Evolutionary conservation across 2,797 vertebrate species (phyloP), one percentile per base, ranked within the genome.

Genomic region (Furcifer pardalis): DNA sequence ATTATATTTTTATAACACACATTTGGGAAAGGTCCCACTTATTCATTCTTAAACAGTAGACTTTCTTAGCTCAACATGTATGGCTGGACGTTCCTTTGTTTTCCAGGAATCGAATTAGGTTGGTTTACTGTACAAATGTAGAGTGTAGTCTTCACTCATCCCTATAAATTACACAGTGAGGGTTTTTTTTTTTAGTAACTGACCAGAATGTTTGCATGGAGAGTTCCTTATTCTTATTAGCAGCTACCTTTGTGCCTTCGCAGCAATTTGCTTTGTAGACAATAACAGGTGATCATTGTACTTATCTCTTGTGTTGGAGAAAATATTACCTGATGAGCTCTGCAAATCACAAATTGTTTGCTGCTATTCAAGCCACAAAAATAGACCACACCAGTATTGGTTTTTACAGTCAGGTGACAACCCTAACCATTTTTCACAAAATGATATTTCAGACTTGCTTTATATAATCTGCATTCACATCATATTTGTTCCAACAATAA

Each of bases 391-490:
- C 10, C 37, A 65, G 19, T 1, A 17, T 66, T 79, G 19, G 66
- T 35, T 63, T 63, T 46, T 65, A 40, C 46, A 68, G 59, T 75
- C 46, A 79, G 46, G n/a, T 75, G 62, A 23, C 69, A 75, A 66
- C 27, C 32, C 27, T 40, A 30, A 30, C 86, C 90, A 78, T 93
- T 94, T 92, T 90, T 87, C 85, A 89, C 86, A 89, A 82, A 90
- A 92, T 90, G 63, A 82, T 93, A 15, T 94, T 93, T 91, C 73
- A 76, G 78, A 84, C 63, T 90, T 91, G 80, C 87, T 89, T 87
- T 73, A 81, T 75, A 76, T 85, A 81, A 1, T 89, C 85, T 84
- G 72, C 88, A 88, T 92, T 84, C 81, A 83, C 88, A 85, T 21
- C 32, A 2, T 88, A 82, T 81, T 90, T 84, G 69, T 93, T 92